phyloP scores from a whole-genome alignment of 2,113 vertebrate species.

The Lichenostomus cassidix region DNA sequence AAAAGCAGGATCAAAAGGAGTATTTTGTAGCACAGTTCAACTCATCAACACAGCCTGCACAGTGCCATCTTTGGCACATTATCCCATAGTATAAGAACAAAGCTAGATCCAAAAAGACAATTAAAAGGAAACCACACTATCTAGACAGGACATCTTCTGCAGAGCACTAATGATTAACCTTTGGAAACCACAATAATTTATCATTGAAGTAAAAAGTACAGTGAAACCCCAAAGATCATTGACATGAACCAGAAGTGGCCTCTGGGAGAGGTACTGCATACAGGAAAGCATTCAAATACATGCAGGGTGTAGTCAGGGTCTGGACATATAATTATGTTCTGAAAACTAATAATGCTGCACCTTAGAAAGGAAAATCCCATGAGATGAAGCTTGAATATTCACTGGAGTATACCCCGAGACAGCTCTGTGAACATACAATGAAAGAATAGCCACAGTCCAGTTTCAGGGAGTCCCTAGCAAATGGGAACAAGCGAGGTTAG shows the following conservation, averaged over 20 bases:
- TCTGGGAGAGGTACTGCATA: neutral
- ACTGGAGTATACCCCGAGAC: neutral
- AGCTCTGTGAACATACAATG: neutral
- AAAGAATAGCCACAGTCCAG: neutral
- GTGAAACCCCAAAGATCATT: neutral
- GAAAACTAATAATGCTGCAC: neutral
- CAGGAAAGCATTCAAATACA: neutral
- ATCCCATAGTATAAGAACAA: neutral
- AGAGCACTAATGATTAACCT: neutral
- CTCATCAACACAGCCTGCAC: neutral
- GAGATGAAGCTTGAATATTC: neutral
- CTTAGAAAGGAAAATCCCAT: neutral
- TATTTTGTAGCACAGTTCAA: neutral
- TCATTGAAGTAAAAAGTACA: neutral
- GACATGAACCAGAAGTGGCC: neutral
- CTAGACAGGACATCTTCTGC: neutral
- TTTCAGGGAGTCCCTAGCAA: neutral
- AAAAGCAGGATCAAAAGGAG: neutral
- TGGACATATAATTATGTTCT: neutral
- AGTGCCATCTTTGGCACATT: neutral
- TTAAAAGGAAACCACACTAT: constrained; percentile 14
- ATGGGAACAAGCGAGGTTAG: neutral
- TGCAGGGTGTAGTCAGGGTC: neutral
- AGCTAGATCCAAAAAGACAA: neutral
- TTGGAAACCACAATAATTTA: neutral